These are phyloP conservation scores for Melopsittacus undulatus DNA, from an alignment of 2,797 vertebrate genomes.

Conservation along the genomic window DNA sequence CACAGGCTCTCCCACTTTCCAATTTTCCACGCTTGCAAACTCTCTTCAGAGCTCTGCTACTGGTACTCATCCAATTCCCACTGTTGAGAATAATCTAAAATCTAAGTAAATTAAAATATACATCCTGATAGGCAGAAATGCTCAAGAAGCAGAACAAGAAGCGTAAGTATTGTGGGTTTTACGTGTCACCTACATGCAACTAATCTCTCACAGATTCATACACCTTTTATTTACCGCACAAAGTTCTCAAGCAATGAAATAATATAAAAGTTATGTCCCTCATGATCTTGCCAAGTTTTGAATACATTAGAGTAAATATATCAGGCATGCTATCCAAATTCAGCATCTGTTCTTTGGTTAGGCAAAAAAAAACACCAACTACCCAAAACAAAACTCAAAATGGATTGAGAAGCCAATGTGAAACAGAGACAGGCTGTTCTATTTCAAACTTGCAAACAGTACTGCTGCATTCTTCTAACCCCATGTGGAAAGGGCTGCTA, in stretches of 20 bases:
- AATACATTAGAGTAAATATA: conserved; percentile 46
- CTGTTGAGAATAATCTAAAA: not conserved
- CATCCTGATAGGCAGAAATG: not conserved
- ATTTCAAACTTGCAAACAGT: conserved; percentile 3
- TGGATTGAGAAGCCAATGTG: conserved; percentile 25
- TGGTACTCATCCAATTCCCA: not conserved
- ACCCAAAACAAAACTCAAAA: conserved; percentile 54
- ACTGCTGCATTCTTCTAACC: conserved; percentile 37
- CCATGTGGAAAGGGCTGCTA: not conserved
- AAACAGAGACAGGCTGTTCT: conserved; percentile 53
- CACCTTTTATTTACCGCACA: not conserved
- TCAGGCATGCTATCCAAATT: conserved; percentile 25
- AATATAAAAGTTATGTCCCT: not conserved
- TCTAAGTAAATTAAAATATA: not conserved
- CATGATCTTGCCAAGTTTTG: conserved; percentile 37
- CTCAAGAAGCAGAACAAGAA: not conserved
- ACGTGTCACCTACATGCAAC: not conserved
- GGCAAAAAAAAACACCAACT: conserved; percentile 24
- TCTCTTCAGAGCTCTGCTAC: not conserved
- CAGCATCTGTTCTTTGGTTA: conserved; percentile 64
- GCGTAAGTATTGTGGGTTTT: not conserved
- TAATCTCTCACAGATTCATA: not conserved
- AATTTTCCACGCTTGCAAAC: not conserved
- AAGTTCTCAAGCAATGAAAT: conserved; percentile 13
- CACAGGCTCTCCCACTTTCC: not conserved